These are phyloP conservation scores for Chauna torquata DNA, from an alignment of 2,113 vertebrate species.

Conservation along the genomic window DNA sequence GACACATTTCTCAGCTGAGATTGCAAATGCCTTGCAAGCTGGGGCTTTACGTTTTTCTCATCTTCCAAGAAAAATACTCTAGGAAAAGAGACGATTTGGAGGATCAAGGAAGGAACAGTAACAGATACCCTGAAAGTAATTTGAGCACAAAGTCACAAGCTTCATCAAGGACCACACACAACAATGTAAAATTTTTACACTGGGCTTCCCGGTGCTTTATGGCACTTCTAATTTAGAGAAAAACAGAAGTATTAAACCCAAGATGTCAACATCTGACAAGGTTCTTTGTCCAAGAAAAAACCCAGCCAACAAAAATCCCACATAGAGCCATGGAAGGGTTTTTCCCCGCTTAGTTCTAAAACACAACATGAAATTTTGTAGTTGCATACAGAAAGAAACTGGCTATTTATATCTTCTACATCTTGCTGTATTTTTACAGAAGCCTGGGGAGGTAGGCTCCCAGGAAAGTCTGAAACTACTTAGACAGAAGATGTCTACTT, in stretches of 20 bases:
- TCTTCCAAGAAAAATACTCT: not conserved
- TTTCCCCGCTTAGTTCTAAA: not conserved
- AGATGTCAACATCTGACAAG: not conserved
- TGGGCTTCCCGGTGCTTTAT: not conserved
- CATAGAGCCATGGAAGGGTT: not conserved
- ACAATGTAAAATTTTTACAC: not conserved
- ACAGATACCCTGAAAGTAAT: not conserved
- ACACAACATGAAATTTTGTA: not conserved
- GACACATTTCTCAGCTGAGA: conserved; percentile 32
- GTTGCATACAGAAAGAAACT: not conserved
- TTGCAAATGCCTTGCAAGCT: not conserved
- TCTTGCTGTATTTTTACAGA: not conserved
- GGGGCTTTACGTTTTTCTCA: not conserved
- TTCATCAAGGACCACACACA: not conserved
- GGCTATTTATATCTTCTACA: not conserved
- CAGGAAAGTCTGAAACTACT: not conserved
- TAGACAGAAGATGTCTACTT: not conserved
- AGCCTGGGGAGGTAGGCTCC: not conserved
- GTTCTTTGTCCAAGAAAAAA: not conserved
- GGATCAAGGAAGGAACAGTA: not conserved
- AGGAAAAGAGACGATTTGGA: not conserved
- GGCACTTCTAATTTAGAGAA: not conserved
- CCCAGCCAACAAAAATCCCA: not conserved
- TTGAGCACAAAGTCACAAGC: not conserved
- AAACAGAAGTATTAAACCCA: not conserved